Percentiles rank a stretch among this genome's conserved stretches.
These are phyloP conservation scores for Callipepla californica DNA, from an alignment of 2,113 vertebrate species.

Conservation along the genomic window DNA sequence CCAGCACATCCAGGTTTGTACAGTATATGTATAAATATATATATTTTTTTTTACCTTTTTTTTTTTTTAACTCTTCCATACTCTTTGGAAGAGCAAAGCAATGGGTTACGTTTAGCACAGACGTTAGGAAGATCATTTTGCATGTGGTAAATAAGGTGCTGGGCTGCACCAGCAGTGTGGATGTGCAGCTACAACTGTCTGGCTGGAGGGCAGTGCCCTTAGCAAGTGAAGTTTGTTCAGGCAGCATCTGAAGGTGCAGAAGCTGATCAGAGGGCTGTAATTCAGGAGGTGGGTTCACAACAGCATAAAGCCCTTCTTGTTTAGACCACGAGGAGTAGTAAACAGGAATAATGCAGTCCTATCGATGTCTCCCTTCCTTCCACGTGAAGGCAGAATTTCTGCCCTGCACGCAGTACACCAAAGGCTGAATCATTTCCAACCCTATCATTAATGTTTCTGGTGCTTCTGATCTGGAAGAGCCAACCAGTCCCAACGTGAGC, in stretches of 20 bases:
- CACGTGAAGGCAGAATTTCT: background rate
- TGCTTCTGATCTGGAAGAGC: background rate
- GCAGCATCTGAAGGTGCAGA: background rate
- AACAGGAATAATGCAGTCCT: accelerated
- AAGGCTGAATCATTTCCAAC: background rate
- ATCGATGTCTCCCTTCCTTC: background rate
- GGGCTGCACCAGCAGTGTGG: background rate
- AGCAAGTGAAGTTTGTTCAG: background rate
- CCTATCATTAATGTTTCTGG: background rate
- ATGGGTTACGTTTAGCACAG: background rate
- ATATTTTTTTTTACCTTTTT: background rate
- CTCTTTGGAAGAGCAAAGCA: background rate
- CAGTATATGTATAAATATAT: accelerated
- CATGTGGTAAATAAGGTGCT: background rate
- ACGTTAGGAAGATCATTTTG: background rate
- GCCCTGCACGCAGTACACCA: background rate
- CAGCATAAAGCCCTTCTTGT: background rate
- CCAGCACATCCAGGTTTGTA: background rate
- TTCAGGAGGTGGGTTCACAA: background rate
- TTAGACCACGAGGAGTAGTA: background rate
- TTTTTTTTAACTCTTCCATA: background rate
- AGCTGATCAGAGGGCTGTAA: background rate
- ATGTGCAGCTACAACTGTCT: background rate
- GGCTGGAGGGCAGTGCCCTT: background rate
- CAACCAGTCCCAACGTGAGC: background rate